phyloP scores from a whole-genome alignment of 2,797 vertebrate genomes.

The Galaxias olidus region DNA sequence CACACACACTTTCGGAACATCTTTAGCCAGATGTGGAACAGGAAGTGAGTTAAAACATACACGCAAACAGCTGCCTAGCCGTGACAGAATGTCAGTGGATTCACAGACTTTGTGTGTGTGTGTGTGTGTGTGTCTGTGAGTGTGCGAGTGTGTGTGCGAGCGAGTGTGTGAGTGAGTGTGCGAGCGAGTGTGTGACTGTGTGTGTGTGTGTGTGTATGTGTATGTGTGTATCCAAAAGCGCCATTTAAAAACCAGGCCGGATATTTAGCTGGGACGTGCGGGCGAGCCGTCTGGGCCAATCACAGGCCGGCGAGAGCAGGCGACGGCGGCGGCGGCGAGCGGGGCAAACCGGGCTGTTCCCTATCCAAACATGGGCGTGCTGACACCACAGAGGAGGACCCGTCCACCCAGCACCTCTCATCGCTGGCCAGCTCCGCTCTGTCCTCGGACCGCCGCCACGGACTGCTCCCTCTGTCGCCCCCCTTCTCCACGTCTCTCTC shows the following conservation, averaged over 20 bases:
- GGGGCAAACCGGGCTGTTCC: background rate
- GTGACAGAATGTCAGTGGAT: background rate
- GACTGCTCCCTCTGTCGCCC: too few relatives aligned
- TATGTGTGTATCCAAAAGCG: too few relatives aligned
- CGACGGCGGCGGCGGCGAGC: background rate
- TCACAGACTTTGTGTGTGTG: slow-evolving; percentile 1
- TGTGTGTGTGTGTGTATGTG: too few relatives aligned
- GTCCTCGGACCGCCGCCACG: background rate
- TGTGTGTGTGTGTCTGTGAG: slow-evolving; percentile 15
- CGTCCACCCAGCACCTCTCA: background rate
- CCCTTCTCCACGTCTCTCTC: too few relatives aligned
- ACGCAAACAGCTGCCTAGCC: slow-evolving; percentile 47
- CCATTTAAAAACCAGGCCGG: too few relatives aligned
- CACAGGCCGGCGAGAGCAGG: background rate
- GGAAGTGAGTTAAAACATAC: slow-evolving; percentile 22
- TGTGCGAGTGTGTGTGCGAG: slow-evolving; percentile 9
- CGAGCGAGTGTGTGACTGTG: too few relatives aligned
- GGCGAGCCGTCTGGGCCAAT: too few relatives aligned
- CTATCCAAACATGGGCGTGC: background rate
- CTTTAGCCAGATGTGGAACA: slow-evolving; percentile 20
- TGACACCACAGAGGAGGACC: background rate
- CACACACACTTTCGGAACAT: slow-evolving; percentile 22
- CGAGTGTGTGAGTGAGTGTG: slow-evolving; percentile 9
- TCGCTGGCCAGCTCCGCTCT: background rate
- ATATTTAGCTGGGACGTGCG: too few relatives aligned